Conservation (phyloP, 2,113 vertebrate genomes). For the Caracal caracal region DNA sequence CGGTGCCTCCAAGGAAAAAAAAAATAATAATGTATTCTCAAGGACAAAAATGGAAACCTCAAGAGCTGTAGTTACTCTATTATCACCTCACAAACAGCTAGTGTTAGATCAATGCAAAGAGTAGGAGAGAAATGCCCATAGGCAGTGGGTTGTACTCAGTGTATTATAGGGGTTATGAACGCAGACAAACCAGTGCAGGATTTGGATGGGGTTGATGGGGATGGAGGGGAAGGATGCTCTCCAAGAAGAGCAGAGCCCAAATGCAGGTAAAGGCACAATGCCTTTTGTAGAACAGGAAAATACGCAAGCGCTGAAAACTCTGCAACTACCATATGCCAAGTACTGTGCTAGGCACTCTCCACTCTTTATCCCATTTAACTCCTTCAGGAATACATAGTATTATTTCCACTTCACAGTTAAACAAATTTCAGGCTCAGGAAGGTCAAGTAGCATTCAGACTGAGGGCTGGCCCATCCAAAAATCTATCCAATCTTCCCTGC, state of each 20-base stretch:
- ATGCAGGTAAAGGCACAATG: background rate
- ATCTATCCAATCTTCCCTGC: background rate
- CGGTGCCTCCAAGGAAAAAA: background rate
- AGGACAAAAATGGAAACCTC: background rate
- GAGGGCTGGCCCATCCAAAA: background rate
- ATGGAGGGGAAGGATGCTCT: background rate
- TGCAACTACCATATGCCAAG: background rate
- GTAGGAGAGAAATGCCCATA: background rate
- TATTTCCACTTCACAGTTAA: background rate
- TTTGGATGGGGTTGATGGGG: background rate
- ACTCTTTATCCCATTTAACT: background rate
- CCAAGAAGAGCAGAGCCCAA: background rate
- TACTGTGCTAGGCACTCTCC: too few species aligned
- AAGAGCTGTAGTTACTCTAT: background rate
- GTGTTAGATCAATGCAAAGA: background rate
- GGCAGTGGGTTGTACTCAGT: background rate
- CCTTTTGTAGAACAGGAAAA: background rate
- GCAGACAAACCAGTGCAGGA: background rate
- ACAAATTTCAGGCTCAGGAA: background rate
- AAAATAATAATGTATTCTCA: background rate
- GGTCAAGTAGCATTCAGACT: background rate
- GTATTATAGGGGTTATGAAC: background rate
- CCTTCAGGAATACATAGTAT: background rate
- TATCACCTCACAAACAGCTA: background rate
- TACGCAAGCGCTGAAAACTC: background rate